Percentiles rank a stretch among this genome's conserved stretches.
These are phyloP conservation scores for Tigriopus japonicus DNA, from an alignment of 1,140 invertebrate species.

Conservation along the genomic window DNA sequence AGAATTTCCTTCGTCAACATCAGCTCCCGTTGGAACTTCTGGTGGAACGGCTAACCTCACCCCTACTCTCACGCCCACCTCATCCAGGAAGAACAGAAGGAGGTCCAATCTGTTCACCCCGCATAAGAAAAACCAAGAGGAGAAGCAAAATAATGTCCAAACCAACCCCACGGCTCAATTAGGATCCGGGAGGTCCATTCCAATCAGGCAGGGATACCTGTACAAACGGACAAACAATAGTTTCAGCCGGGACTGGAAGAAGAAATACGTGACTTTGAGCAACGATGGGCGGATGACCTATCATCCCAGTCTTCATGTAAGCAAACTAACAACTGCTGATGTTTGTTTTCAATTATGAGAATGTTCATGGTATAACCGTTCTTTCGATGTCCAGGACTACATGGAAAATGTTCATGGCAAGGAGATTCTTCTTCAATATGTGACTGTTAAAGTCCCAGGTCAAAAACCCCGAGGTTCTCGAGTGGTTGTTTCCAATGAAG, in stretches of 20 bases:
- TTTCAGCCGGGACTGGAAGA: conserved; percentile 92
- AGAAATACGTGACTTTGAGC: conserved; percentile 92
- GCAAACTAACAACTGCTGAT: conserved; percentile 21
- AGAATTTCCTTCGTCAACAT: conserved; percentile 15
- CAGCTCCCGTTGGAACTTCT: conserved; percentile 18
- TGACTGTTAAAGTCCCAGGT: conserved; percentile 91
- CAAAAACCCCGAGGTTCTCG: conserved; percentile 74
- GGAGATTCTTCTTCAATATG: conserved; percentile 84
- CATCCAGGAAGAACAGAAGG: conserved; percentile 60
- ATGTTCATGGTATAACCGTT: no score
- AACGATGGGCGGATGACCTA: conserved; percentile 87
- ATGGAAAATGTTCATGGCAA: conserved; percentile 95
- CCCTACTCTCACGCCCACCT: conserved; percentile 67
- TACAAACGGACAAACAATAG: conserved; percentile 91
- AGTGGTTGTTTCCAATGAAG: conserved; percentile 27
- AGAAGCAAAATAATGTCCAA: conserved; percentile 31
- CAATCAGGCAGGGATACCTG: conserved; percentile 86
- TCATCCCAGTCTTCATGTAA: conserved; percentile 80
- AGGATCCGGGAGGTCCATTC: conserved; percentile 83
- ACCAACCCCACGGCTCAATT: conserved; percentile 36
- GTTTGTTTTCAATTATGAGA: no score
- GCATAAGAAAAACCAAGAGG: conserved; percentile 67
- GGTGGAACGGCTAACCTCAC: conserved; percentile 32
- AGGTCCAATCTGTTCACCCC: conserved; percentile 87
- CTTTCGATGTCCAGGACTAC: conserved; percentile 51